phyloP scores from a whole-genome alignment of 2,113 vertebrate species.

The Labeo catla region DNA sequence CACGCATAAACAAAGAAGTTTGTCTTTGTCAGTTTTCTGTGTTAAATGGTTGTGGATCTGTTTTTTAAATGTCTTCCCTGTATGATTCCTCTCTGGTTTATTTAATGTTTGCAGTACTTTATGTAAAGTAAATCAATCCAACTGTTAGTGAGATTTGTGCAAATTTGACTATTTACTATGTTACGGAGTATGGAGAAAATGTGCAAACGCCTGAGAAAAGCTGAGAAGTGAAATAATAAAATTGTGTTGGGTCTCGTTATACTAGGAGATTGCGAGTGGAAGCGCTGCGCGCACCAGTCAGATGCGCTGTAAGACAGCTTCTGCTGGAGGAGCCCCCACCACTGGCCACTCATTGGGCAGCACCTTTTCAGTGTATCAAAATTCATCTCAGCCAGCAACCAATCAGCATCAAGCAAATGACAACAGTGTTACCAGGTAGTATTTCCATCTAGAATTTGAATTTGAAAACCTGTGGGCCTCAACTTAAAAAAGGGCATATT shows the following conservation, averaged over 20 bases:
- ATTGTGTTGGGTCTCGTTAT: constrained; percentile 37
- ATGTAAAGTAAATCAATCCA: background rate
- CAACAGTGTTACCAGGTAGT: constrained; percentile 63
- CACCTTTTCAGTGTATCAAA: constrained; percentile 48
- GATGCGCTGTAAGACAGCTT: constrained; percentile 50
- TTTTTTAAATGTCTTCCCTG: background rate
- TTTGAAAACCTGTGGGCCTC: constrained; percentile 27
- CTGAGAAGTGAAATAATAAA: background rate
- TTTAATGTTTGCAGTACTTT: background rate
- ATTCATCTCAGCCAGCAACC: constrained; percentile 47
- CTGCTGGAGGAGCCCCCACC: constrained; percentile 49
- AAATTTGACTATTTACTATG: background rate
- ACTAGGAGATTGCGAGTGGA: constrained; percentile 34
- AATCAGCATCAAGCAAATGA: constrained; percentile 52
- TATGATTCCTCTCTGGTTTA: background rate
- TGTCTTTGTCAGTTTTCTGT: background rate
- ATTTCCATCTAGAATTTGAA: constrained; percentile 56
- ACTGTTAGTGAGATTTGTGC: constrained; percentile 4
- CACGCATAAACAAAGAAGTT: background rate
- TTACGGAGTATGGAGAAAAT: background rate
- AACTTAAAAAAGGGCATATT: constrained; percentile 13
- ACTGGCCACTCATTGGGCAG: constrained; percentile 47
- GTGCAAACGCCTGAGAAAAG: background rate
- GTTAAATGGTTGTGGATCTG: background rate
- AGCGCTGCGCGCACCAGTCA: constrained; percentile 32